Evolutionary conservation across 2,797 vertebrate genomes (phyloP).

Genomic region (Peromyscus attwateri): DNA sequence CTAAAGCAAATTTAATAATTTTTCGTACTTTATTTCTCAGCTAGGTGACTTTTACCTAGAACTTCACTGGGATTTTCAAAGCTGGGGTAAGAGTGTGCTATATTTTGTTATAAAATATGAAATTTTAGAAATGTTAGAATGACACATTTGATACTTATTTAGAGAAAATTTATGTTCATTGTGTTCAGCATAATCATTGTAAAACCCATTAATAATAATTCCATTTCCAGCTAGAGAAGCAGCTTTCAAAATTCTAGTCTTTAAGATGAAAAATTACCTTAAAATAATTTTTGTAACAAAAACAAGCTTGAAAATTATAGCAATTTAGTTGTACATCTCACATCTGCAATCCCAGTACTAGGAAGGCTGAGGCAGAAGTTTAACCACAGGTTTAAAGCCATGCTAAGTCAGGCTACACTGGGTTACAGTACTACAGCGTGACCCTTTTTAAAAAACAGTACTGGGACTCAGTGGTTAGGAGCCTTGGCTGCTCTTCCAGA

Average conservation of each 20-base stretch:
- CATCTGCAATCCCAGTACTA: background rate
- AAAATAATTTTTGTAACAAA: background rate
- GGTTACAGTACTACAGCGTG: background rate
- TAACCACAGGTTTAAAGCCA: background rate
- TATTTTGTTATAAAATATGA: constrained; percentile 66
- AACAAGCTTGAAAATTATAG: background rate
- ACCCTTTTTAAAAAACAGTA: background rate
- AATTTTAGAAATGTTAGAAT: background rate
- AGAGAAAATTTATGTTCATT: constrained; percentile 48
- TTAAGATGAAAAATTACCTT: constrained; percentile 56
- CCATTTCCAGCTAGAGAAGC: background rate
- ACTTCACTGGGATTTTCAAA: constrained; percentile 99
- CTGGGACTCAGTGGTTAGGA: background rate
- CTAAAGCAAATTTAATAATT: constrained; percentile 59
- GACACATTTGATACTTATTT: constrained; percentile 40
- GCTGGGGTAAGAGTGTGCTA: constrained; percentile 95
- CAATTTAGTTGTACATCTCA: background rate
- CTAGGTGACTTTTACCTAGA: constrained; percentile 99
- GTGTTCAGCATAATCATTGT: constrained; percentile 15
- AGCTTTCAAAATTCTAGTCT: constrained; percentile 45
- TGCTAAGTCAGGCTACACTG: background rate
- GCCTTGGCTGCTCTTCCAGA: background rate
- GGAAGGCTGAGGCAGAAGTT: background rate
- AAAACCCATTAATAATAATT: background rate
- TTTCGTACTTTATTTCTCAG: constrained; percentile 88